Evolutionary conservation across 1,140 invertebrate genomes (phyloP).

Genomic region (Latrodectus geometricus): DNA sequence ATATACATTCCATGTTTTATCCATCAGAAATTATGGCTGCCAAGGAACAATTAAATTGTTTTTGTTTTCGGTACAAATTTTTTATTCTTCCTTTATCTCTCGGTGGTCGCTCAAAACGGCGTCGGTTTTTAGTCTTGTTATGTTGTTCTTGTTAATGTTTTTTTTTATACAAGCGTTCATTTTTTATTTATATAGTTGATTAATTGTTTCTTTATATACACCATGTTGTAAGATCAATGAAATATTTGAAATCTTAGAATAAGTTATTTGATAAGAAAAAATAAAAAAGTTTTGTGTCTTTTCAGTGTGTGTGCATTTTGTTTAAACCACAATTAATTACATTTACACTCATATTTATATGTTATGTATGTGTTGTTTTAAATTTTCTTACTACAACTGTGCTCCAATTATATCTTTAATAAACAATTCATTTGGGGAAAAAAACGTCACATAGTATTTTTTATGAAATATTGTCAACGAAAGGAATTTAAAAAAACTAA

Average conservation of each 20-base stretch:
- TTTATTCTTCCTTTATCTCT: constrained; percentile 10
- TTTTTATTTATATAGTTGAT: constrained; percentile 50
- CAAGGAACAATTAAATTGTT: constrained; percentile 57
- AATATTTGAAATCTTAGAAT: constrained; percentile 53
- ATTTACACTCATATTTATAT: too few relatives aligned
- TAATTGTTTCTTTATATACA: constrained; percentile 27
- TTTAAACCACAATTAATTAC: too few relatives aligned
- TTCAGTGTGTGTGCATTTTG: not conserved
- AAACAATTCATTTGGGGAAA: too few relatives aligned
- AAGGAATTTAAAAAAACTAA: too few relatives aligned
- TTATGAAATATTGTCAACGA: too few relatives aligned
- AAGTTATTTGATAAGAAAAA: constrained; percentile 60
- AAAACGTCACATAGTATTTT: too few relatives aligned
- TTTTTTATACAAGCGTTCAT: constrained; percentile 24
- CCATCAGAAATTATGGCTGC: constrained; percentile 49
- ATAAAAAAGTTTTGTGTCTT: constrained; percentile 44
- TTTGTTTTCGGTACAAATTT: constrained; percentile 61
- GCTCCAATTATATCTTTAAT: too few relatives aligned
- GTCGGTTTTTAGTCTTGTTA: constrained; percentile 25
- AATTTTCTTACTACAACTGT: too few relatives aligned
- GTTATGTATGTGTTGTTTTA: too few relatives aligned
- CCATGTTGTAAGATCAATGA: constrained; percentile 36
- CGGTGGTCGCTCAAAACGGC: constrained; percentile 10
- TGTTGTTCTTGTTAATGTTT: constrained; percentile 11
- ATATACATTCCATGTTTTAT: constrained; percentile 57